phyloP scores from a whole-genome alignment of 2,888 invertebrate genomes.

The Morpho helenor region DNA sequence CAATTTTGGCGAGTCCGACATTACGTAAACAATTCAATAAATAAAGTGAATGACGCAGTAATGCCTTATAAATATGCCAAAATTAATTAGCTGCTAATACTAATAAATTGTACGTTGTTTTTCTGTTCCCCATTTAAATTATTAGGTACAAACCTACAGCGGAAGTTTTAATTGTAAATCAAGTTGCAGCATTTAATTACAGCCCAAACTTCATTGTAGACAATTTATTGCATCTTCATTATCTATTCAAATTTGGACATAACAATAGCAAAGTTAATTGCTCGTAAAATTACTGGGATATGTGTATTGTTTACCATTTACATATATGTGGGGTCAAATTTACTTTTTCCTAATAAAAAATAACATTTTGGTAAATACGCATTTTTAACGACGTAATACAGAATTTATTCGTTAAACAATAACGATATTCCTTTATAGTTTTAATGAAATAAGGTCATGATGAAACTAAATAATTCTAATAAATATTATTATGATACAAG shows the following conservation, averaged over 20 bases:
- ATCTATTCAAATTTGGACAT: slow-evolving; percentile 17
- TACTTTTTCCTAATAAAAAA: not conserved
- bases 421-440: too few species aligned
- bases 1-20: too few species aligned
- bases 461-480: too few species aligned
- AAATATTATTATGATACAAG: too few species aligned
- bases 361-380: not conserved
- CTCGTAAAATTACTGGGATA: slow-evolving; percentile 16
- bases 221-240: slow-evolving; percentile 19
- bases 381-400: too few species aligned
- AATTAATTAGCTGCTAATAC: too few species aligned
- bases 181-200: slow-evolving; percentile 19
- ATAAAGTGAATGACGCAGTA: too few species aligned
- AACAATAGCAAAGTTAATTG: slow-evolving; percentile 19
- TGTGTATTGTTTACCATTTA: slow-evolving; percentile 11
- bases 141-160: slow-evolving; percentile 1
- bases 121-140: slow-evolving; percentile 3
- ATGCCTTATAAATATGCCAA: too few species aligned
- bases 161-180: slow-evolving; percentile 15
- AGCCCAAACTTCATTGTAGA: slow-evolving; percentile 12
- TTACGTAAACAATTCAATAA: too few species aligned
- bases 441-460: too few species aligned
- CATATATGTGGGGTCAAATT: slow-evolving; percentile 1
- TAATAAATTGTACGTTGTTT: not conserved
- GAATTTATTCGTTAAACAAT: too few species aligned